phyloP scores from a whole-genome alignment of 2,113 vertebrate genomes.

The Tretioscincus oriximinensis region DNA sequence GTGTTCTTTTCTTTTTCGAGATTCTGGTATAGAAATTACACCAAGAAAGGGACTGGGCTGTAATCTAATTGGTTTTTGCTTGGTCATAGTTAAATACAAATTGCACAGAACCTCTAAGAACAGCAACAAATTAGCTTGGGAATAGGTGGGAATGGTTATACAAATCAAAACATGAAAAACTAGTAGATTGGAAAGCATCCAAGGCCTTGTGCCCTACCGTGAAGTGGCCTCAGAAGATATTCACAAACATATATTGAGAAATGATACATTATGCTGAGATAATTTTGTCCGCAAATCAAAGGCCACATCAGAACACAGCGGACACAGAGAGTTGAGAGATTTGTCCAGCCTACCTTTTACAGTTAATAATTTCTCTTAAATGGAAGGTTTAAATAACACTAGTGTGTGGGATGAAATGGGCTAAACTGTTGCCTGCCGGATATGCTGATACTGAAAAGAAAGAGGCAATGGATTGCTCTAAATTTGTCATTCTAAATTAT shows the following conservation, averaged over 20 bases:
- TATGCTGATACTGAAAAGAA: slow-evolving; percentile 33
- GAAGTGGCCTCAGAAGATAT: background rate
- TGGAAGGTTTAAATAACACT: background rate
- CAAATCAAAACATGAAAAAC: background rate
- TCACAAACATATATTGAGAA: background rate
- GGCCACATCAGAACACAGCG: slow-evolving; percentile 44
- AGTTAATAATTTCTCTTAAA: background rate
- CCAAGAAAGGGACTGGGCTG: too few relatives aligned
- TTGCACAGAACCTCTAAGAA: background rate
- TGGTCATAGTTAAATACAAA: background rate
- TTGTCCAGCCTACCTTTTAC: slow-evolving; percentile 14
- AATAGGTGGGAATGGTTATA: background rate
- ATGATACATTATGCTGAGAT: background rate
- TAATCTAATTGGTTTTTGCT: too few relatives aligned
- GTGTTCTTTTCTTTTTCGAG: too few relatives aligned
- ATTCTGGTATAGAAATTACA: too few relatives aligned
- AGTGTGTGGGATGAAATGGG: slow-evolving; percentile 7
- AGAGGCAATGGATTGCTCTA: slow-evolving; percentile 17
- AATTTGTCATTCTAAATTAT: slow-evolving; percentile 38
- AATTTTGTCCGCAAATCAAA: background rate
- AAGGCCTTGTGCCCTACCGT: background rate
- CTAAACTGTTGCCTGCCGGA: slow-evolving; percentile 1
- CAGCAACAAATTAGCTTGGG: background rate
- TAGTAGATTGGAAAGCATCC: background rate
- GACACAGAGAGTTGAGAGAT: background rate